These are phyloP conservation scores for Gyrodactylus salaris DNA, from an alignment of 1,140 invertebrate species.

Conservation along the genomic window DNA sequence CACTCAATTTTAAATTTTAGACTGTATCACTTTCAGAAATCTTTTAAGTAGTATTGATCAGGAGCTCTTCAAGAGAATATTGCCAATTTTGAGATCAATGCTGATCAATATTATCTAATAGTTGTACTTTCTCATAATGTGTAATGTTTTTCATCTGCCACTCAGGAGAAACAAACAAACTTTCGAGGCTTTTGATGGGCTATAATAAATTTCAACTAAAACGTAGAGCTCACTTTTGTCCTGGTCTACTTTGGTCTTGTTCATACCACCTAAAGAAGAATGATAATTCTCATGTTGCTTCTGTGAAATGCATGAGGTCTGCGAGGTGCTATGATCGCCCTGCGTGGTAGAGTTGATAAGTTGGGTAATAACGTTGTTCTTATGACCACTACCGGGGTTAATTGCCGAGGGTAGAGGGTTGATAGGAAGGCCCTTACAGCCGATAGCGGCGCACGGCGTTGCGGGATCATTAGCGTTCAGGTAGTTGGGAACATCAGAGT, in stretches of 20 bases:
- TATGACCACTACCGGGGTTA: no score
- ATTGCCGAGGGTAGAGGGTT: no score
- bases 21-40: no score
- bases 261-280: not conserved
- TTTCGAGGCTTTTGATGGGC: not conserved
- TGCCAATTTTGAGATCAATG: no score
- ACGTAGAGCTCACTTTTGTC: not conserved
- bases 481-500: not conserved
- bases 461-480: not conserved
- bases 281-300: not conserved
- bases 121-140: not conserved
- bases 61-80: no score
- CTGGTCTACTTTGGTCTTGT: not conserved
- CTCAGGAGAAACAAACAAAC: not conserved
- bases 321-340: not conserved
- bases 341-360: not conserved
- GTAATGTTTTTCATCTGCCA: not conserved
- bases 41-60: no score
- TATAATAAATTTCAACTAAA: not conserved
- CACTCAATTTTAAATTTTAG: no score
- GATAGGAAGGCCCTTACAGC: not conserved
- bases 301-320: not conserved
- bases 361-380: not conserved
- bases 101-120: not conserved
- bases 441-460: not conserved